Percentiles rank a stretch among this genome's conserved stretches.
These are phyloP conservation scores for Columbina picui DNA, from an alignment of 2,113 vertebrate species.

Conservation along the genomic window DNA sequence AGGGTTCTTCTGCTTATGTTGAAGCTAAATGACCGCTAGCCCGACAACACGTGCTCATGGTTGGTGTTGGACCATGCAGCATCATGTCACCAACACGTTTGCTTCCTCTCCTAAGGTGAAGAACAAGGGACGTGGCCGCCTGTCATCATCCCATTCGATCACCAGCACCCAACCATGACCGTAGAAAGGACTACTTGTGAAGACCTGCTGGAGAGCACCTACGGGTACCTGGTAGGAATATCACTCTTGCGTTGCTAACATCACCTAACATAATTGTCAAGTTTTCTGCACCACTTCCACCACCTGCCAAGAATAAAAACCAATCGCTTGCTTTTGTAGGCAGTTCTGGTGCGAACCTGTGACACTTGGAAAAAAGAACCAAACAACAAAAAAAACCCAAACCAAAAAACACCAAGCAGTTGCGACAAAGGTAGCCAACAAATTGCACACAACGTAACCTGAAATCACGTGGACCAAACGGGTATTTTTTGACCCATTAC, in stretches of 20 bases:
- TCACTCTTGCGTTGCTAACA: fast-evolving
- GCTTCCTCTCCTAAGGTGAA: background rate
- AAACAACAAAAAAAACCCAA: background rate
- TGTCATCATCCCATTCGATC: background rate
- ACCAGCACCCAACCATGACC: background rate
- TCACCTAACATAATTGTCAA: too few relatives aligned
- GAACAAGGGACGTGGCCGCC: fast-evolving
- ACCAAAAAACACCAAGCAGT: background rate
- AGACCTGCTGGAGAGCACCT: background rate
- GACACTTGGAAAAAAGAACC: background rate
- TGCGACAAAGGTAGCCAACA: background rate
- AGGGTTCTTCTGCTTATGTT: background rate
- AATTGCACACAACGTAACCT: fast-evolving
- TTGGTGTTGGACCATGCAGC: background rate
- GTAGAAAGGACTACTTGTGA: background rate
- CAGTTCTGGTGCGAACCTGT: background rate
- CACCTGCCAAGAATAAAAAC: background rate
- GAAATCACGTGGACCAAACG: background rate
- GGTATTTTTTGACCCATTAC: fast-evolving
- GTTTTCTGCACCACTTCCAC: background rate
- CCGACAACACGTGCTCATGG: fast-evolving
- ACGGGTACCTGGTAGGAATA: background rate
- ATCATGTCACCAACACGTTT: fast-evolving
- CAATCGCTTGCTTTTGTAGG: background rate
- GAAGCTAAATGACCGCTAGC: fast-evolving